Percentiles rank a stretch among this genome's conserved stretches.
These are phyloP conservation scores for Prietella phreatophila DNA, from an alignment of 2,113 vertebrate genomes.

Conservation along the genomic window DNA sequence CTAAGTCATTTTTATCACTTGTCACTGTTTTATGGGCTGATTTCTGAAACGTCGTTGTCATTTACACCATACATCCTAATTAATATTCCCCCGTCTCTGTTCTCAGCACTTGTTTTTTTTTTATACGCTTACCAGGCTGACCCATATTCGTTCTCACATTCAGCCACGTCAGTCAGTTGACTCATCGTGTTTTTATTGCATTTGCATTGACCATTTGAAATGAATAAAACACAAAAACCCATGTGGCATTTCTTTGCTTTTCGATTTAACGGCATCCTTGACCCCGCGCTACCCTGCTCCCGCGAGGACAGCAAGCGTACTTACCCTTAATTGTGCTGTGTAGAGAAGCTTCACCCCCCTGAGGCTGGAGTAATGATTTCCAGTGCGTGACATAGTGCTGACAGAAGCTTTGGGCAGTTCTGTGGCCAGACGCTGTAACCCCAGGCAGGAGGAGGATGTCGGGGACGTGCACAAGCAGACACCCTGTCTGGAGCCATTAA, in stretches of 20 bases:
- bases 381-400: conserved; percentile 58
- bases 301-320: conserved; percentile 27
- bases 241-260: background rate
- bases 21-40: background rate
- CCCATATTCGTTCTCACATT: background rate
- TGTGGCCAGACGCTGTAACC: conserved; percentile 61
- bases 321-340: conserved; percentile 52
- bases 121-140: background rate
- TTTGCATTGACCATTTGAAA: background rate
- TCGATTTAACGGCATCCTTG: background rate
- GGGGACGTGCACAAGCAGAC: conserved; percentile 64
- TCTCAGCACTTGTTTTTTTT: conserved; percentile 6
- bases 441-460: conserved; percentile 61
- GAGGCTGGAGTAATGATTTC: conserved; percentile 60
- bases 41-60: background rate
- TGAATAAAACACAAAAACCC: background rate
- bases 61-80: background rate
- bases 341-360: conserved; percentile 44
- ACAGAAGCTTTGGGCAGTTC: conserved; percentile 62
- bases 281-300: conserved; percentile 24
- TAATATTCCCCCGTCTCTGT: background rate
- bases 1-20: conserved; percentile 34
- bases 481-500: conserved; percentile 72
- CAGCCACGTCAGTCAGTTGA: background rate
- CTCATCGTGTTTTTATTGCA: background rate